These are phyloP conservation scores for Eumaeus atala DNA, from an alignment of 1,140 invertebrate genomes.

Conservation along the genomic window DNA sequence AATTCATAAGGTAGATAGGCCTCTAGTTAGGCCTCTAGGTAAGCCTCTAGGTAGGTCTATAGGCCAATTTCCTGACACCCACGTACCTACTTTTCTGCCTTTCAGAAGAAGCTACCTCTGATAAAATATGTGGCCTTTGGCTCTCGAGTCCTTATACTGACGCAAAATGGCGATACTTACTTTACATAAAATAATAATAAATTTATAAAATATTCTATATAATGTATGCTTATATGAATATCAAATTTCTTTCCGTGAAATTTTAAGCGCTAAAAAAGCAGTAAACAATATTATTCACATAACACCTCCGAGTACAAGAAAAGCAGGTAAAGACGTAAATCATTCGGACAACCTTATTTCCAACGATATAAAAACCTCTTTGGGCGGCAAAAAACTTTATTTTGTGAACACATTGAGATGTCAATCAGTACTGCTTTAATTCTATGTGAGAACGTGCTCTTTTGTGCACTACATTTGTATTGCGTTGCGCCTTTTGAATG, in stretches of 20 bases:
- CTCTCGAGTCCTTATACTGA: background rate
- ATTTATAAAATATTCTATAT: background rate
- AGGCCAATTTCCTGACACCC: no score
- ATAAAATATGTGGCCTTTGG: no score
- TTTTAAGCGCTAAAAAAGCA: background rate
- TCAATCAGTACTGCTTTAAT: slow-evolving; percentile 48
- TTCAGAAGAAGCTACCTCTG: no score
- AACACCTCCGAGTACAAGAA: background rate
- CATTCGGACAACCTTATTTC: background rate
- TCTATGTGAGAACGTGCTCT: slow-evolving; percentile 39
- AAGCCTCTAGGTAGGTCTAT: no score
- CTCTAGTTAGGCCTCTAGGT: no score
- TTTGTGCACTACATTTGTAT: slow-evolving; percentile 18
- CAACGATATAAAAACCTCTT: background rate
- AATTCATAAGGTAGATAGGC: no score
- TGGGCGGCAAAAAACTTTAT: slow-evolving; percentile 24
- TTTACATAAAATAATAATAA: no score
- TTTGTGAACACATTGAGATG: slow-evolving; percentile 46
- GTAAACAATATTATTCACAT: slow-evolving; percentile 8
- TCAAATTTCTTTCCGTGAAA: slow-evolving; percentile 4
- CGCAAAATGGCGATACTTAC: no score
- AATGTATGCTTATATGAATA: no score
- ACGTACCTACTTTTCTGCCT: no score
- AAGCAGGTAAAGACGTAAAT: slow-evolving; percentile 6
- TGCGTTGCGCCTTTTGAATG: slow-evolving; percentile 32